These are phyloP conservation scores for Odontocerum albicorne DNA, from an alignment of 2,888 invertebrate genomes.

Conservation along the genomic window DNA sequence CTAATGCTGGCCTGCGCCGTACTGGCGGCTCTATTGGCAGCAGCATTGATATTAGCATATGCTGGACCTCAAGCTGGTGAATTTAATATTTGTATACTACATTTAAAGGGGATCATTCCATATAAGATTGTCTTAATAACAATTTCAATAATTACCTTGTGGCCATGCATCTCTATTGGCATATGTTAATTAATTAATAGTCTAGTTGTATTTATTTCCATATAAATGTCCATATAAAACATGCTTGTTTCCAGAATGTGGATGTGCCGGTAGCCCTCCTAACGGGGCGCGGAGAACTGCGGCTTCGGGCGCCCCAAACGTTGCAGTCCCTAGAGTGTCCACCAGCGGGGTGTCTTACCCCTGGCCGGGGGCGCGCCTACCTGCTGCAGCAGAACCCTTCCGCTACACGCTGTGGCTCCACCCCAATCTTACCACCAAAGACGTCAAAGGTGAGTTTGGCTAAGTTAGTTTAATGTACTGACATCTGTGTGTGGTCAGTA, in stretches of 20 bases:
- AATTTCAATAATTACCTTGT: no score
- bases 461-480: no score
- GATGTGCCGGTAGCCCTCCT: constrained; percentile 47
- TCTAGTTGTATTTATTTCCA: no score
- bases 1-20: constrained; percentile 79
- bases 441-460: constrained; percentile 88
- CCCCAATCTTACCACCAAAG: constrained; percentile 88
- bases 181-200: no score
- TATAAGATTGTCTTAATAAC: no score
- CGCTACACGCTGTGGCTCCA: constrained; percentile 89
- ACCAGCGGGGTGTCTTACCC: constrained; percentile 52
- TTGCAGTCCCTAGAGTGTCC: constrained; percentile 43
- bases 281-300: constrained; percentile 47
- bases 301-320: constrained; percentile 32
- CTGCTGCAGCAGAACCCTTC: constrained; percentile 75
- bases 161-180: no score
- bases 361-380: constrained; percentile 65
- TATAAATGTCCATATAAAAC: no score
- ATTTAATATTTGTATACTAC: no score
- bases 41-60: constrained; percentile 87
- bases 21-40: constrained; percentile 76
- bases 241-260: constrained; percentile 46
- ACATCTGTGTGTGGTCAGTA: no score
- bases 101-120: no score
- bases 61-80: constrained; percentile 85